Percentiles rank a stretch among this genome's conserved stretches.
These are phyloP conservation scores for Lamellibrachia satsuma DNA, from an alignment of 2,888 invertebrate species.

Conservation along the genomic window DNA sequence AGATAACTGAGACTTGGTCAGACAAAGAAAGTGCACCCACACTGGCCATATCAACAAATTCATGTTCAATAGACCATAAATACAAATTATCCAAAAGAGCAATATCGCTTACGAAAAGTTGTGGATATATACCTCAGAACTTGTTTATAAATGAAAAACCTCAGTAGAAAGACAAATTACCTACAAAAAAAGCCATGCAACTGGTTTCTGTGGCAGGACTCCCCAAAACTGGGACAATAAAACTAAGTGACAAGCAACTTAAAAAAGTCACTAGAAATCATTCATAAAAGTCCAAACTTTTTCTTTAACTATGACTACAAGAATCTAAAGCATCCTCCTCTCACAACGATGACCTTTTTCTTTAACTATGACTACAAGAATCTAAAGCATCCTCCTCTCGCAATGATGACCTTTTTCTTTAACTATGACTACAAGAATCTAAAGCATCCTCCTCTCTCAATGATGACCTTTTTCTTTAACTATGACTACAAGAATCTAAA, in stretches of 20 bases:
- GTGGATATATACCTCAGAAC: too few relatives aligned
- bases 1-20: too few relatives aligned
- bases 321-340: conserved; percentile 8
- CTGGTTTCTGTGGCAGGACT: neutral
- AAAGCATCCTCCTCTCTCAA: neutral
- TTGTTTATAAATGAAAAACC: too few relatives aligned
- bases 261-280: neutral
- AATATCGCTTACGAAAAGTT: too few relatives aligned
- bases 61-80: too few relatives aligned
- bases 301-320: neutral
- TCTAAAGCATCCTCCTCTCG: neutral
- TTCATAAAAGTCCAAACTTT: neutral
- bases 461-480: neutral
- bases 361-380: neutral
- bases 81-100: too few relatives aligned
- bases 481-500: neutral
- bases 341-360: neutral
- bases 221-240: neutral
- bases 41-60: too few relatives aligned
- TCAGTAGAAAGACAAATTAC: neutral
- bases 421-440: neutral
- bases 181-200: neutral
- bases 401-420: neutral
- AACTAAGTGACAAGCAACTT: neutral
- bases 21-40: too few relatives aligned